phyloP scores from a whole-genome alignment of 1,140 invertebrate genomes.

The Trichoplusia ni region DNA sequence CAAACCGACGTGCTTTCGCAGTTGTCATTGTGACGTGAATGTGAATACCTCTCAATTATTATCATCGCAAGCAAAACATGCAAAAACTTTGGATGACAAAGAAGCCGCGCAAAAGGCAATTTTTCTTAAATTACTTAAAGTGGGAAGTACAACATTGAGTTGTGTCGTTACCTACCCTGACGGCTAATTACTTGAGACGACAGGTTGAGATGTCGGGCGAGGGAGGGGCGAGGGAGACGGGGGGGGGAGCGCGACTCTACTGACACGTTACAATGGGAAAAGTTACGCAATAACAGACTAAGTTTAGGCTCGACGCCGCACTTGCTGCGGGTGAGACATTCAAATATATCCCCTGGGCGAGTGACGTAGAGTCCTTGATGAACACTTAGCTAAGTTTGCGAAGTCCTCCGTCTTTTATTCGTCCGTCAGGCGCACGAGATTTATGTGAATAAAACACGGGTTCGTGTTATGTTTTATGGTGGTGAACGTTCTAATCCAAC shows the following conservation, averaged over 20 bases:
- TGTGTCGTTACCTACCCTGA: neutral
- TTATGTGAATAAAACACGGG: slow-evolving; percentile 47
- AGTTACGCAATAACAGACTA: slow-evolving; percentile 59
- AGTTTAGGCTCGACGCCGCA: slow-evolving; percentile 36
- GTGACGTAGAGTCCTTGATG: slow-evolving; percentile 31
- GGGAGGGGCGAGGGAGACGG: neutral
- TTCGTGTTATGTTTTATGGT: slow-evolving; percentile 45
- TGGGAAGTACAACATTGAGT: slow-evolving; percentile 31
- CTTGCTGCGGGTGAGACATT: slow-evolving; percentile 4
- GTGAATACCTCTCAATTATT: neutral
- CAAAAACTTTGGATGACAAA: slow-evolving; percentile 15
- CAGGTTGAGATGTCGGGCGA: slow-evolving; percentile 24
- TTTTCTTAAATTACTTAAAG: slow-evolving; percentile 39
- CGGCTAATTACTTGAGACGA: slow-evolving; percentile 34
- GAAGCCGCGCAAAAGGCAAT: slow-evolving; percentile 7
- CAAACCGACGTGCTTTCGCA: too few relatives aligned
- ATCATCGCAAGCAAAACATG: neutral
- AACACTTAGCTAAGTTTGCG: neutral
- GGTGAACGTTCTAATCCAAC: slow-evolving; percentile 20
- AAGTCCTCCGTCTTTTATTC: slow-evolving; percentile 37
- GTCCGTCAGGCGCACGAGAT: slow-evolving; percentile 43
- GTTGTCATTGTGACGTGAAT: too few relatives aligned
- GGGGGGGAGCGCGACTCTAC: slow-evolving; percentile 11
- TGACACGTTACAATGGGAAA: slow-evolving; percentile 58
- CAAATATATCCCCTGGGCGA: slow-evolving; percentile 35